Evolutionary conservation across 2,113 vertebrate species (phyloP).

Genomic region (Hippolais icterina): DNA sequence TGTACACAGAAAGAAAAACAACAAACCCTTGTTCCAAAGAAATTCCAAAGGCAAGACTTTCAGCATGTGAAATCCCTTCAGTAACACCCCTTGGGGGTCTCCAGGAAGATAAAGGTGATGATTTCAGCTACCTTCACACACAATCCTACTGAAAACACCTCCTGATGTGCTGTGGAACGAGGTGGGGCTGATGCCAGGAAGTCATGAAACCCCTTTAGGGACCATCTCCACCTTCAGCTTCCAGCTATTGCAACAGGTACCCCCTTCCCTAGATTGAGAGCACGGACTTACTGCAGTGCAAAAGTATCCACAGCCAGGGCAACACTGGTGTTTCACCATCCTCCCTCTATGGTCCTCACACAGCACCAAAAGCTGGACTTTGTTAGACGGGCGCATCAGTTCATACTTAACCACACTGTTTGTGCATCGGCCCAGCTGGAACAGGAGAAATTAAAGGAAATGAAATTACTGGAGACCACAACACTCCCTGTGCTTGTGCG

Average conservation of each 20-base stretch:
- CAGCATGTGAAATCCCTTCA: background rate
- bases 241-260: constrained; percentile 30
- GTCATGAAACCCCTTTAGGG: constrained; percentile 46
- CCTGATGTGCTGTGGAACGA: constrained; percentile 50
- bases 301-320: constrained; percentile 95
- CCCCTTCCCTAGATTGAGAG: constrained; percentile 47
- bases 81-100: background rate
- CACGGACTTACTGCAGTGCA: constrained; percentile 85
- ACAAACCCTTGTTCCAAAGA: background rate
- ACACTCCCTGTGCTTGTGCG: constrained; percentile 11
- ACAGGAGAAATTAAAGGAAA: constrained; percentile 58
- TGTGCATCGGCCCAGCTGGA: constrained; percentile 87
- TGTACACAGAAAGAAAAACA: background rate
- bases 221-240: constrained; percentile 54
- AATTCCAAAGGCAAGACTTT: background rate
- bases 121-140: constrained; percentile 21
- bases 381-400: constrained; percentile 95
- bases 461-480: constrained; percentile 59
- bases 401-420: constrained; percentile 90
- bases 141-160: constrained; percentile 39
- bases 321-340: constrained; percentile 98
- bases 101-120: background rate
- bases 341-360: constrained; percentile 95
- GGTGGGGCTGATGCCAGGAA: constrained; percentile 46
- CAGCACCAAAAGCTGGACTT: constrained; percentile 89